Evolutionary conservation across 1,140 invertebrate genomes (phyloP).

Genomic region (Nebria ingens): DNA sequence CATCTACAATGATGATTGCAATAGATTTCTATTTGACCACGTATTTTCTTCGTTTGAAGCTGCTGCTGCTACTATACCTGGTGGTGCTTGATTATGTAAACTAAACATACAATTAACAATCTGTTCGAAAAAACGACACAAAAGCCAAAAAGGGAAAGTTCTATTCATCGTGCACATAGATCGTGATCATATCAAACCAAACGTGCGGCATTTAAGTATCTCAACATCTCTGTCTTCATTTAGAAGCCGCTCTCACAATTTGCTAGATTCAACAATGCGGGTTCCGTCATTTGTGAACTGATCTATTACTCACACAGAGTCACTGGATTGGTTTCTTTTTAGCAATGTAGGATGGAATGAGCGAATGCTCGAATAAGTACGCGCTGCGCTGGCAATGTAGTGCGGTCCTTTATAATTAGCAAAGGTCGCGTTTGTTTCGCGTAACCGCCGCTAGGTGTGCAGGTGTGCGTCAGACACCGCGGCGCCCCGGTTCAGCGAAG

Average conservation of each 20-base stretch:
- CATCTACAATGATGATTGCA: too few species aligned
- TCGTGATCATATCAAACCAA: neutral
- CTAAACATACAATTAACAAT: too few species aligned
- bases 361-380: neutral
- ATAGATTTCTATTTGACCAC: too few species aligned
- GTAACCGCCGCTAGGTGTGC: slow-evolving; percentile 31
- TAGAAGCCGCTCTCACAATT: neutral
- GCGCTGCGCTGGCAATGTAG: too few species aligned
- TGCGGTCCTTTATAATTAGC: slow-evolving; percentile 31
- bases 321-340: neutral
- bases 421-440: slow-evolving; percentile 26
- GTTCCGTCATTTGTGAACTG: neutral
- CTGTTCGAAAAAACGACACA: neutral
- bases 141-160: neutral
- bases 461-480: slow-evolving; percentile 29
- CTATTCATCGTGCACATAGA: neutral
- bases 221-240: too few species aligned
- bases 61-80: too few species aligned
- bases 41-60: too few species aligned
- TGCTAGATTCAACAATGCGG: neutral
- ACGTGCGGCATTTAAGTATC: neutral
- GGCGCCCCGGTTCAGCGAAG: too few species aligned
- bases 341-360: neutral
- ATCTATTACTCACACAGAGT: neutral
- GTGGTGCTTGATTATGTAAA: too few species aligned